Base-by-base conservation (phyloP, 23 tunicate genomes). In the Styela clava region DNA sequence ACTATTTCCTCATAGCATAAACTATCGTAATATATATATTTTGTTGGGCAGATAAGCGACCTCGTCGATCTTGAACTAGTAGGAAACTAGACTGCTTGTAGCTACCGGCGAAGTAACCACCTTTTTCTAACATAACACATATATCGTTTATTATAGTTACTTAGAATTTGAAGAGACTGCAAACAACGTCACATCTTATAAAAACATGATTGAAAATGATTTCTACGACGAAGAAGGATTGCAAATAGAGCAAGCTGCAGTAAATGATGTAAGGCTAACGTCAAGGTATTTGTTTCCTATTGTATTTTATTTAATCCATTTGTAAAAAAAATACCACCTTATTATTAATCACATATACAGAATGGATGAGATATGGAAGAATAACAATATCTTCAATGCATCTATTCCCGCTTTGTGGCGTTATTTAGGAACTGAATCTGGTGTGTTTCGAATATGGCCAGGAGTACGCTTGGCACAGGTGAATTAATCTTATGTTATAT, bases 391-490 rank as follows among this genome's bases (percentile, higher is more conserved):
- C 0, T 27, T 29, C 71, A 0, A 67, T 25, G 22, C 31, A 25
- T 22, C 19, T 18, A 67, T 67, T 16, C 22, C 31, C 12, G 16
- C 71, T 25, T 67, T 79, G 9, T 89, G 95, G 95, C 37, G 83
- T 31, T 89, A 81, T 70, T 64, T 89, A 35, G 95, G 83, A 27
- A 51, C 95, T 25, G 82, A 81, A 61, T 71, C 68, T 12, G 95
- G 95, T 1, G 74, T 85, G 68, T 85, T 85, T 52, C 86, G 97
- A 7, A 87, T 92, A 20, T 87, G 64, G 34, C 91, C 92, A 25
- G 97, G 92, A 27, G 85, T 84, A 18, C 51, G 83, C 35, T 37
- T 92, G 79, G 81, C 89, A 3, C 81, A 89, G 79, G 34, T 85
- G 35, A n/a, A n/a, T n/a, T n/a, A n/a, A n/a, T n/a, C n/a, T 22